A percentile compares a stretch with the other conserved stretches of the same genome.
Evolutionary conservation across 2,113 vertebrate species (phyloP).

Genomic region (Poeciliopsis retropinna): DNA sequence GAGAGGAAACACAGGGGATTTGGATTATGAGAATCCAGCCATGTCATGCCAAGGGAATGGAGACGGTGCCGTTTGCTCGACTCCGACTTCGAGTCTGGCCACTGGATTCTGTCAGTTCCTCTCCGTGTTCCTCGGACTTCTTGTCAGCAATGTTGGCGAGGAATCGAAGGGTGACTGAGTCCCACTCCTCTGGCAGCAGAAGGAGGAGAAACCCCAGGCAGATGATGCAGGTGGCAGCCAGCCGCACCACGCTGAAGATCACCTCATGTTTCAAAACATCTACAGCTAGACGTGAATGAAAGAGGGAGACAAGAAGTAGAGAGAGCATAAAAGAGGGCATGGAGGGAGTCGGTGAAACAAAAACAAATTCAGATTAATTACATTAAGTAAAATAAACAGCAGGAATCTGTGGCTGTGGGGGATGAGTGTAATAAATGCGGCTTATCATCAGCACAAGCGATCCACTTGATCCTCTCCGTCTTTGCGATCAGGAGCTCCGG

Average conservation of each 20-base stretch:
- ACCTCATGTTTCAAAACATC: constrained; percentile 97
- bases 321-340: neutral
- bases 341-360: constrained; percentile 21
- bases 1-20: constrained; percentile 20
- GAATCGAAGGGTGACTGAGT: constrained; percentile 93
- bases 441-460: constrained; percentile 63
- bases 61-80: constrained; percentile 91
- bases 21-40: constrained; percentile 8
- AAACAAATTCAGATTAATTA: constrained; percentile 72
- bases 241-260: constrained; percentile 94
- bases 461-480: constrained; percentile 60
- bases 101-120: constrained; percentile 89
- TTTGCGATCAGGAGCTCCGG: constrained; percentile 50
- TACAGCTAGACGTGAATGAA: constrained; percentile 79
- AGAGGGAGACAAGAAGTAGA: constrained; percentile 30
- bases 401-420: constrained; percentile 52
- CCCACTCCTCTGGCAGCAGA: constrained; percentile 97
- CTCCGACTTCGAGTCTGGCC: constrained; percentile 88
- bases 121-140: constrained; percentile 90
- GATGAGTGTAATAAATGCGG: constrained; percentile 56
- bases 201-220: constrained; percentile 95
- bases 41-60: constrained; percentile 91
- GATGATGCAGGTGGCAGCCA: constrained; percentile 95
- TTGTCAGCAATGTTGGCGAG: constrained; percentile 93
- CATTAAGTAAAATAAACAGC: constrained; percentile 65